Base-by-base conservation (phyloP, 2,113 vertebrate species). In the Zosterops hypoxanthus region DNA sequence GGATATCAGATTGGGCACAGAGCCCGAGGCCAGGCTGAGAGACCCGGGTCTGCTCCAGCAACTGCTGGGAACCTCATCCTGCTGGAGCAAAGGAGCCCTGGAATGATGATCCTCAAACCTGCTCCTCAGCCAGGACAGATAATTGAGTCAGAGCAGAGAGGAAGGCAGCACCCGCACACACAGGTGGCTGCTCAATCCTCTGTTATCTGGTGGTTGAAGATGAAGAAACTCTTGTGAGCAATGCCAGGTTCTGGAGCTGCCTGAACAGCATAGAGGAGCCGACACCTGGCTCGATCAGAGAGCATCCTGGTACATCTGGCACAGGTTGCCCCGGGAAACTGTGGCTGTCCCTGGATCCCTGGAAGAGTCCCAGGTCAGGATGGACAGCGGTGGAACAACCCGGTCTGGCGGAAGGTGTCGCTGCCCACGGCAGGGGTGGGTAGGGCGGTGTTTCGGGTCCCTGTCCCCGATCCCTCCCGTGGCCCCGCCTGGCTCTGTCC, bases 121-220 rank as follows among this genome's bases (percentile, higher is more conserved):
- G 25, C 18, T 14, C 34, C 42, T 64, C 46, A 22, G n/a, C 41
- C 50, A 8, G 53, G 28, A 8, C 15, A 15, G 9, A 25, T 23
- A 5, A 28, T 6, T 8, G 22, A 29, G 31, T 52, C 0, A 0
- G 31, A 9, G 4, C 0, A 5, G 11, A 24, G 16, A 36, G 6
- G 28, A 28, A 29, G 8, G 39, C 12, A 39, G 36, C 36, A 26
- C 53, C 36, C 33, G 8, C 22, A 22, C 39, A 1, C 33, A 12
- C 44, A 3, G 15, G 25, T 56, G 70, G 44, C 22, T 71, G 3
- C 49, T 34, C 39, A 3, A 8, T 19, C 22, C 46, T 6, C 15
- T 64, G 24, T 25, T 34, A 1, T 49, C 57, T 13, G 15, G 13
- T 14, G 23, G 39, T 5, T 39, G 23, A 36, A 55, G 80, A 6